These are phyloP conservation scores for Salmo trutta DNA, from an alignment of 2,797 vertebrate species.

Conservation along the genomic window DNA sequence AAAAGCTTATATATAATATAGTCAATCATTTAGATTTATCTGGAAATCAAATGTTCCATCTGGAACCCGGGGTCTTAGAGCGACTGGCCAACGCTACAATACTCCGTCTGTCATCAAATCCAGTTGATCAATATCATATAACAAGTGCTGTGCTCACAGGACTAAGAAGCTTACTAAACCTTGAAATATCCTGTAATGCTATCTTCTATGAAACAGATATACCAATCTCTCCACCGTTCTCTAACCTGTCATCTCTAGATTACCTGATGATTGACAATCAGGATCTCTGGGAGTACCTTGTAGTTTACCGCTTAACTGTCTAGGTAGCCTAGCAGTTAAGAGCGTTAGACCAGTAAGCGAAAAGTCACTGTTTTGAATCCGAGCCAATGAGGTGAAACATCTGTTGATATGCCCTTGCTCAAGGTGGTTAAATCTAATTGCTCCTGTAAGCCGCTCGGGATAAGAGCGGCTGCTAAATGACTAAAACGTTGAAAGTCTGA, in stretches of 20 bases:
- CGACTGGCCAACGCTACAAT: constrained; percentile 49
- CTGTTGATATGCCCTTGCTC: no score
- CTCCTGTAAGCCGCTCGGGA: no score
- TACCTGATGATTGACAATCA: constrained; percentile 53
- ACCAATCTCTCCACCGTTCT: constrained; percentile 58
- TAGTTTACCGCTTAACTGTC: constrained; percentile 63
- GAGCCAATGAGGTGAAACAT: no score
- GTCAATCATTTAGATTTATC: constrained; percentile 47
- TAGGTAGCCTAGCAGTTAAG: no score
- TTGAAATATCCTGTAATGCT: constrained; percentile 65
- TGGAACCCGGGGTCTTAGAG: constrained; percentile 47
- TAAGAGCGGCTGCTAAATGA: no score
- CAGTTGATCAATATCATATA: constrained; percentile 27
- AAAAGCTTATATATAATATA: constrained; percentile 43
- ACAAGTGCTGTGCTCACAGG: constrained; percentile 30
- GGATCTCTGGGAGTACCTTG: neutral
- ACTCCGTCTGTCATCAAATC: constrained; percentile 52
- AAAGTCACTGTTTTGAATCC: no score
- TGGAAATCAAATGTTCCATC: constrained; percentile 44
- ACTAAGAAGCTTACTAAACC: constrained; percentile 51
- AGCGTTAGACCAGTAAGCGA: no score
- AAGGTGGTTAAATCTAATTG: no score
- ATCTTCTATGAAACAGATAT: constrained; percentile 6
- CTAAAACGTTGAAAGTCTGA: constrained; percentile 58
- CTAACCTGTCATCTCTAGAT: constrained; percentile 49